Conservation (phyloP, 2,888 invertebrate species). For the Proisotoma minuta region DNA sequence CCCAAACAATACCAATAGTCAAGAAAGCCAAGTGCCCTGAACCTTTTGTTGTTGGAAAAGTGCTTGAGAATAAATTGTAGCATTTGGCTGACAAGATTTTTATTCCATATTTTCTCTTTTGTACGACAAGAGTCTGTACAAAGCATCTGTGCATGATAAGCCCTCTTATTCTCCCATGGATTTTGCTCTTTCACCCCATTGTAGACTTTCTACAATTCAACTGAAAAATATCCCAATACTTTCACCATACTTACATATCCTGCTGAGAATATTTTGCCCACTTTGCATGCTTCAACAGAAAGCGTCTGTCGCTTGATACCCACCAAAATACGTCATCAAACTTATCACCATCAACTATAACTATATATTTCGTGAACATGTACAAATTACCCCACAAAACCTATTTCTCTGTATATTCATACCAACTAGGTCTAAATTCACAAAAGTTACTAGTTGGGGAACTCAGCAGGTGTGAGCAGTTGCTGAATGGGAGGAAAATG, state of each 20-base stretch:
- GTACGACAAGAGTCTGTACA: conserved; percentile 1
- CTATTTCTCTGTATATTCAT: no score
- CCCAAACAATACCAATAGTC: conserved; percentile 3
- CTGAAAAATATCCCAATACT: background rate
- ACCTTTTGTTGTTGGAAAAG: background rate
- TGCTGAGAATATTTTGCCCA: conserved; percentile 1
- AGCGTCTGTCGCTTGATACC: background rate
- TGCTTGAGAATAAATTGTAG: conserved; percentile 6
- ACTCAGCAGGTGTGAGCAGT: background rate
- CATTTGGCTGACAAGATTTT: conserved; percentile 4
- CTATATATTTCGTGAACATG: background rate
- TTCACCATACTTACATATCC: background rate
- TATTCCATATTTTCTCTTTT: conserved; percentile 4
- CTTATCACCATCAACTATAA: background rate
- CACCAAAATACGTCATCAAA: background rate
- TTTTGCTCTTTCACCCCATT: background rate
- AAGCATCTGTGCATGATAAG: conserved; percentile 5
- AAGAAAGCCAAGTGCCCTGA: background rate
- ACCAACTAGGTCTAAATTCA: background rate
- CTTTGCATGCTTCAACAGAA: background rate
- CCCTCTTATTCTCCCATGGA: background rate
- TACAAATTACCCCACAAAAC: background rate
- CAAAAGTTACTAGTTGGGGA: background rate
- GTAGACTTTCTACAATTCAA: background rate
- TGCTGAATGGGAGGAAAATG: background rate